Conservation (phyloP, 2,797 vertebrate genomes). For the Brachymystax lenok region DNA sequence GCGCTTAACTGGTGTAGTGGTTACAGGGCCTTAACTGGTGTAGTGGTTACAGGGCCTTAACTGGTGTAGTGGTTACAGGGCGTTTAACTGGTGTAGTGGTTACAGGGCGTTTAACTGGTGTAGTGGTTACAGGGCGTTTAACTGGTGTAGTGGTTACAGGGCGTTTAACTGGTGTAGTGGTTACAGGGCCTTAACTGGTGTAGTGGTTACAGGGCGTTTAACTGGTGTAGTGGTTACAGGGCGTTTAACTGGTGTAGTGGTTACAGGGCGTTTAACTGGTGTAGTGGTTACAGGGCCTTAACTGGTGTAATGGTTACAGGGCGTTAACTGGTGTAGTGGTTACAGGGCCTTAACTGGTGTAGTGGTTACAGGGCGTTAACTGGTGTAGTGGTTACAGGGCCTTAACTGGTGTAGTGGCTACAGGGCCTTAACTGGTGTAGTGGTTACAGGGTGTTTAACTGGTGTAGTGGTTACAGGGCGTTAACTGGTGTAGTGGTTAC, state of each 20-base stretch:
- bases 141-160: constrained; percentile 11
- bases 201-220: no score
- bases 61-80: background rate
- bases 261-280: background rate
- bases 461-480: no score
- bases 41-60: constrained; percentile 21
- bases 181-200: no score
- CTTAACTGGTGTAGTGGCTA: constrained; percentile 6
- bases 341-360: constrained; percentile 17
- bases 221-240: background rate
- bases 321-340: background rate
- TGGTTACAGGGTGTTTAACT: constrained; percentile 26
- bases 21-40: background rate
- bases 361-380: background rate
- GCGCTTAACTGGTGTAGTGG: constrained; percentile 3
- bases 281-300: constrained; percentile 19
- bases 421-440: background rate
- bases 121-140: no score
- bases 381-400: constrained; percentile 12
- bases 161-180: background rate
- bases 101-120: constrained; percentile 15
- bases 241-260: constrained; percentile 3
- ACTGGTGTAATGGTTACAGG: background rate
- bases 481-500: background rate
- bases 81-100: background rate